Percentiles rank a stretch among this genome's conserved stretches.
Conservation (phyloP, 2,797 vertebrate genomes). For the Pseudochromis fuscus region DNA sequence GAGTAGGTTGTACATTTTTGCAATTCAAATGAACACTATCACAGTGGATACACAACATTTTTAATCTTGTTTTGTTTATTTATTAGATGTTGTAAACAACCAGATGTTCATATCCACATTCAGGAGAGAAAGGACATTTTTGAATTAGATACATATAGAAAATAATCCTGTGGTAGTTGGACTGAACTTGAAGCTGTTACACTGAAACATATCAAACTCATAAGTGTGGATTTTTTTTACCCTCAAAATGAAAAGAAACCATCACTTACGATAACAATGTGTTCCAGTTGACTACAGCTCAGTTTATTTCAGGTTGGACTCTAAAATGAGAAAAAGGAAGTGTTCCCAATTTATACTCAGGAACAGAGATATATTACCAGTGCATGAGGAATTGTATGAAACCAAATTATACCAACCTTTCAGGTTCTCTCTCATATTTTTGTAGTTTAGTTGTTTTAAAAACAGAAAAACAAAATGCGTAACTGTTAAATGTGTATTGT, state of each 20-base stretch:
- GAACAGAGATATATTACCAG: slow-evolving; percentile 13
- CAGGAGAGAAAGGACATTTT: background rate
- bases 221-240: background rate
- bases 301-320: slow-evolving; percentile 7
- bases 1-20: background rate
- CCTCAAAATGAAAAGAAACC: background rate
- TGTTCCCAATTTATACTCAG: slow-evolving; percentile 9
- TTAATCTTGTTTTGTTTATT: background rate
- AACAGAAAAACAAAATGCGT: slow-evolving; percentile 18
- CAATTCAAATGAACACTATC: background rate
- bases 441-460: background rate
- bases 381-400: slow-evolving; percentile 14
- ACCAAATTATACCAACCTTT: slow-evolving; percentile 2
- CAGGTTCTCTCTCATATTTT: slow-evolving; percentile 7
- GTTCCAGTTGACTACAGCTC: background rate
- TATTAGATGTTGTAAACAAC: background rate
- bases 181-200: background rate
- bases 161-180: background rate
- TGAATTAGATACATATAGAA: background rate
- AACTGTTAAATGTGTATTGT: slow-evolving; percentile 30
- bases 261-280: background rate
- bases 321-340: background rate
- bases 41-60: background rate
- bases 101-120: background rate
- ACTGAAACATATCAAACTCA: background rate